These are phyloP conservation scores for Chymomyza fuscimana DNA, from an alignment of 2,888 invertebrate genomes.

Conservation along the genomic window DNA sequence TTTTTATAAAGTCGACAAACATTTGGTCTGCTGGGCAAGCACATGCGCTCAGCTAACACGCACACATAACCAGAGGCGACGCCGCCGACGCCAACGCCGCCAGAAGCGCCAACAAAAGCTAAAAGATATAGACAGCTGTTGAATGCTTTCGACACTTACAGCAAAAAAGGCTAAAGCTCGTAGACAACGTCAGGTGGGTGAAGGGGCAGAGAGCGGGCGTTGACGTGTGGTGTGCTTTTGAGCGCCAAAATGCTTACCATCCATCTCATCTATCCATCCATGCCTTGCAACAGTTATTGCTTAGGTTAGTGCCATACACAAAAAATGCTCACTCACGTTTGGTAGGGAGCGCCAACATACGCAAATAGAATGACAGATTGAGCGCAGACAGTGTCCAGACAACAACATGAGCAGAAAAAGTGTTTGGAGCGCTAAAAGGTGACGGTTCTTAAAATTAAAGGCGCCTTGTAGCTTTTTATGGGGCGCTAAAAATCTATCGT, in stretches of 20 bases:
- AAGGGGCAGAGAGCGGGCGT: conserved; percentile 3
- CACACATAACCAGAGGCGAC: conserved; percentile 38
- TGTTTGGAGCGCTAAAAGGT: background rate
- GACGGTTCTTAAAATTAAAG: background rate
- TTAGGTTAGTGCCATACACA: conserved; percentile 13
- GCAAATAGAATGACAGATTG: conserved; percentile 50
- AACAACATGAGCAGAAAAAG: conserved; percentile 21
- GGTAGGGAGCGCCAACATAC: conserved; percentile 19
- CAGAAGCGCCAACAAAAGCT: conserved; percentile 34
- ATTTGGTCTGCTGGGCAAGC: conserved; percentile 27
- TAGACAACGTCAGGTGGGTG: conserved; percentile 3
- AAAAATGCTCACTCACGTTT: conserved; percentile 11
- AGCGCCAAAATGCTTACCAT: conserved; percentile 18
- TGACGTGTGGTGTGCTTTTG: conserved; percentile 15
- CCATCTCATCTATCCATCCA: background rate
- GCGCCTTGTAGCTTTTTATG: background rate
- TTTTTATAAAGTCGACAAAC: background rate
- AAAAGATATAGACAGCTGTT: conserved; percentile 60
- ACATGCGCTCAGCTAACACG: conserved; percentile 10
- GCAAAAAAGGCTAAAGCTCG: conserved; percentile 44
- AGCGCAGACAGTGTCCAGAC: conserved; percentile 63
- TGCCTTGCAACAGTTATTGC: conserved; percentile 15
- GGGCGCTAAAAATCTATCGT: no score
- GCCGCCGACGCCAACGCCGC: conserved; percentile 18
- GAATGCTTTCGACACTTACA: conserved; percentile 59